Percentiles rank a stretch among this genome's conserved stretches.
Conservation (phyloP, 53 echinoderm and acorn worm species). For the Astropecten irregularis region DNA sequence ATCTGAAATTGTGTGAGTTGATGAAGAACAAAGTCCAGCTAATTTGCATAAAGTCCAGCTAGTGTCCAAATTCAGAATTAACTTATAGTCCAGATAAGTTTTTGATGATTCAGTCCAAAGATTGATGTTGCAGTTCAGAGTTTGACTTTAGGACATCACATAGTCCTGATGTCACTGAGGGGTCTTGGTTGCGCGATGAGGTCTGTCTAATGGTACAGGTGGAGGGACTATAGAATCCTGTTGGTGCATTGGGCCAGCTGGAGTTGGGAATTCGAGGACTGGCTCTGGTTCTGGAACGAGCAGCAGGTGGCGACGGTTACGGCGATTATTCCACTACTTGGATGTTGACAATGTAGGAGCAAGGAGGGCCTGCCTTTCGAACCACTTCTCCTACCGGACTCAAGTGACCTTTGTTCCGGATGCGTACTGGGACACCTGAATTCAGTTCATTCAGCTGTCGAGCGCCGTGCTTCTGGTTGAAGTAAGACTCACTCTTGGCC, state of each 20-base stretch:
- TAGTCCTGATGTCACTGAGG: too few species aligned
- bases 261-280: not conserved
- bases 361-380: not conserved
- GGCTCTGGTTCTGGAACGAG: not conserved
- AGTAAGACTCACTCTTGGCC: not conserved
- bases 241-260: not conserved
- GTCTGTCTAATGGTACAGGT: too few species aligned
- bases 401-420: conserved; percentile 17
- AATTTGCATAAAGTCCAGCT: too few species aligned
- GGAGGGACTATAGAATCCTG: not conserved
- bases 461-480: conserved; percentile 19
- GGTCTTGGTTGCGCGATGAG: too few species aligned
- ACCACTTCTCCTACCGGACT: not conserved
- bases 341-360: not conserved
- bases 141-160: too few species aligned
- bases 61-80: too few species aligned
- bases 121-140: too few species aligned
- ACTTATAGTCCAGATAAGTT: too few species aligned
- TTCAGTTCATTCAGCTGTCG: conserved; percentile 13
- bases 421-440: conserved; percentile 6
- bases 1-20: too few species aligned
- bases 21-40: too few species aligned
- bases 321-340: not conserved
- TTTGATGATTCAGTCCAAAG: too few species aligned
- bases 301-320: conserved; percentile 8